A percentile compares a stretch with the other conserved stretches of the same genome.
phyloP scores from a whole-genome alignment of 2,113 vertebrate genomes.

The Ornithorhynchus anatinus region DNA sequence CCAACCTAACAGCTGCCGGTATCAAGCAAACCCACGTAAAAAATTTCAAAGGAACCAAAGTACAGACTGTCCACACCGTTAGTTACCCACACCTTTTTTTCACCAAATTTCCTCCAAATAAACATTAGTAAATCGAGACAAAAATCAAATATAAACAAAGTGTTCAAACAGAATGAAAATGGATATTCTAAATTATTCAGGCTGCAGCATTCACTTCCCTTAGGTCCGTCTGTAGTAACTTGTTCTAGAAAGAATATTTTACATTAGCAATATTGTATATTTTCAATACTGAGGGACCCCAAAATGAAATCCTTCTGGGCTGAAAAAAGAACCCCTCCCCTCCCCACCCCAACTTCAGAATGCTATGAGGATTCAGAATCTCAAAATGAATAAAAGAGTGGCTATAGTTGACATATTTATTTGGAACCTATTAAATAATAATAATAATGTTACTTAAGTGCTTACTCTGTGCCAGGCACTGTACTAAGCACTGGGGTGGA shows the following conservation, averaged over 20 bases:
- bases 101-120: neutral
- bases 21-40: constrained; percentile 40
- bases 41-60: neutral
- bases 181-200: neutral
- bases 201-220: too few relatives aligned
- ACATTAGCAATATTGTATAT: too few relatives aligned
- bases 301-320: neutral
- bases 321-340: neutral
- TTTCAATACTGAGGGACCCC: neutral
- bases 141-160: neutral
- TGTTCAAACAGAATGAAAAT: neutral
- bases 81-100: neutral
- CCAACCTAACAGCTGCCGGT: constrained; percentile 57
- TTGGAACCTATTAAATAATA: too few relatives aligned
- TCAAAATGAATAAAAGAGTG: too few relatives aligned
- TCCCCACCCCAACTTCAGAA: neutral
- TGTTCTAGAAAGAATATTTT: neutral
- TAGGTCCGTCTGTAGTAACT: neutral
- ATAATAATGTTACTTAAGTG: too few relatives aligned
- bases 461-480: neutral
- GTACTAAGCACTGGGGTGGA: too few relatives aligned
- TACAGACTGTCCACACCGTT: neutral
- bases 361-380: neutral
- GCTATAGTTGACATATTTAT: too few relatives aligned
- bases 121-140: neutral